Conservation (phyloP, 2,888 invertebrate genomes). For the Scaptomyza cyrtandrae region DNA sequence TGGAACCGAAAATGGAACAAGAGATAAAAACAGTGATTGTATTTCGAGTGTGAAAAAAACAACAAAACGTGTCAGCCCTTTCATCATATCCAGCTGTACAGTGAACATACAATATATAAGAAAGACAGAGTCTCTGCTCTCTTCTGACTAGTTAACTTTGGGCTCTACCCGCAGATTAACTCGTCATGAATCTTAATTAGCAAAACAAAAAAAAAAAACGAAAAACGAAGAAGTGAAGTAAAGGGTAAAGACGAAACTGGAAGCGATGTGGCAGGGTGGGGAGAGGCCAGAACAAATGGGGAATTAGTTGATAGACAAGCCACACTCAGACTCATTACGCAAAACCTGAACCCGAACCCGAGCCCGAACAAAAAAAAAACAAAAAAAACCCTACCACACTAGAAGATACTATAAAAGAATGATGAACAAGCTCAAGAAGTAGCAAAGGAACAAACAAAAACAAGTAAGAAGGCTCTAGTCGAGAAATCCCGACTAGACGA, state of each 20-base stretch:
- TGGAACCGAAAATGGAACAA: constrained; percentile 16
- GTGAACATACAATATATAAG: background rate
- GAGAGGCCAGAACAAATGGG: constrained; percentile 10
- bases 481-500: too few species aligned
- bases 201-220: constrained; percentile 29
- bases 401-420: constrained; percentile 19
- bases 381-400: constrained; percentile 22
- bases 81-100: background rate
- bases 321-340: constrained; percentile 51
- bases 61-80: background rate
- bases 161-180: constrained; percentile 47
- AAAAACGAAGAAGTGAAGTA: background rate
- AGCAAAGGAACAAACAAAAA: constrained; percentile 1
- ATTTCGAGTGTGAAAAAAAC: constrained; percentile 14
- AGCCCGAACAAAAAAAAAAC: constrained; percentile 13
- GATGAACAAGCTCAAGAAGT: constrained; percentile 18
- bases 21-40: constrained; percentile 38
- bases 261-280: background rate
- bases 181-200: constrained; percentile 64
- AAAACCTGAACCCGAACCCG: constrained; percentile 19
- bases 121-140: background rate
- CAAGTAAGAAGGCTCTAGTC: background rate
- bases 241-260: constrained; percentile 7
- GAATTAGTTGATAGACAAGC: constrained; percentile 57
- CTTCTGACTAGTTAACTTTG: constrained; percentile 41